Evolutionary conservation across 2,113 vertebrate genomes (phyloP).

Genomic region (Tychaedon coryphoeus): DNA sequence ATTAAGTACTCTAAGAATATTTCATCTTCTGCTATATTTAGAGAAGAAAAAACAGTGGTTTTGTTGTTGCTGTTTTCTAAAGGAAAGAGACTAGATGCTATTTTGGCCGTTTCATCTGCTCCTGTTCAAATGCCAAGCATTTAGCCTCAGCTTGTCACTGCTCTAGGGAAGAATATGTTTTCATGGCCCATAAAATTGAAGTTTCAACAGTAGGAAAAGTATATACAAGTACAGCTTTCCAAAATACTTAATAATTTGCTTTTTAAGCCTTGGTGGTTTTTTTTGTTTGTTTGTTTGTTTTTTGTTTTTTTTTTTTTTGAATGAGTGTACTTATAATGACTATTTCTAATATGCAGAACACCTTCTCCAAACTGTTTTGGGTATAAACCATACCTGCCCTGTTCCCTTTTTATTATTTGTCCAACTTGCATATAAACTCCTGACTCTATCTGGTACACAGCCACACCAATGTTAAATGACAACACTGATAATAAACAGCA

Average conservation of each 20-base stretch:
- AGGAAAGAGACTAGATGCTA: slow-evolving; percentile 15
- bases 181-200: background rate
- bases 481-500: background rate
- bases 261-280: background rate
- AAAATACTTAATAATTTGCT: background rate
- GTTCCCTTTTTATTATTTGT: background rate
- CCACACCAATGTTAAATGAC: background rate
- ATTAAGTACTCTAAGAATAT: slow-evolving; percentile 39
- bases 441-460: background rate
- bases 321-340: background rate
- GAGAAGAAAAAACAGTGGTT: background rate
- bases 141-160: background rate
- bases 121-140: slow-evolving; percentile 26
- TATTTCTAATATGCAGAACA: background rate
- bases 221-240: background rate
- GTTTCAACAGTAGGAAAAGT: background rate
- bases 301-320: background rate
- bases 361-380: background rate
- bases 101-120: background rate
- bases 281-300: background rate
- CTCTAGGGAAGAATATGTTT: background rate
- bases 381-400: background rate
- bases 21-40: background rate
- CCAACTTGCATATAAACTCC: background rate
- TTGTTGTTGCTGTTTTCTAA: background rate